Evolutionary conservation across 2,113 vertebrate genomes (phyloP), one percentile per base, ranked within the genome.

Genomic region (Balaeniceps rex): DNA sequence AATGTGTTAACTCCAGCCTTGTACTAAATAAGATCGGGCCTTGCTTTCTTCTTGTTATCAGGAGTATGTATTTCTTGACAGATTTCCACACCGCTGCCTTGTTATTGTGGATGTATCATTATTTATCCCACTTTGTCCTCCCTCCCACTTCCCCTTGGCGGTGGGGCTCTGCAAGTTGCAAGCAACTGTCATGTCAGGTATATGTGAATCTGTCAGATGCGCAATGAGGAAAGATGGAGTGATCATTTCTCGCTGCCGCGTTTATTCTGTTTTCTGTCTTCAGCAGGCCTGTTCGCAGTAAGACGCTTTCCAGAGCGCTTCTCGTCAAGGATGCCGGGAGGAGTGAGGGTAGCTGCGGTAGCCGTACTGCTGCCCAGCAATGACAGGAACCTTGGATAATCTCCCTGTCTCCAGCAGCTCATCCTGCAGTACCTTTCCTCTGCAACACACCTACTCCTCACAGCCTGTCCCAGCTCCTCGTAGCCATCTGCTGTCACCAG

Each of bases 1-100:
- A 87, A 94, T 23, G 44, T 79, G 74, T 95, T 91, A 95, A 96
- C 68, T 91, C 7, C 87, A 84, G 61, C 29, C 72, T 94, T 65
- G 52, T 58, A 72, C 38, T 61, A 87, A 95, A 88, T 47, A 55
- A 87, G 34, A 96, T 46, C 71, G 84, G 77, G 34, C 70, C 55
- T 82, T 76, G 19, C 82, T 90, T 90, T 38, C 80, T 91, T 40
- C 34, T 42, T 87, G 1, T 96, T 87, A 69, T 44, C 60, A 63
- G 54, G 64, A 83, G 47, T 28, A 61, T 36, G 74, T 85, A 79
- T 89, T 96, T 88, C 83, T 75, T 93, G 92, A 76, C 88, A 94
- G 57, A 79, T 91, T 96, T 94, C 94, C 86, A 82, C 80, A 82
- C 65, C 7, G 5, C 91, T 91, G 88, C 83, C 61, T 82, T 58